Base-by-base conservation (phyloP, 2,888 invertebrate genomes). In the Agapetus fuscipes region DNA sequence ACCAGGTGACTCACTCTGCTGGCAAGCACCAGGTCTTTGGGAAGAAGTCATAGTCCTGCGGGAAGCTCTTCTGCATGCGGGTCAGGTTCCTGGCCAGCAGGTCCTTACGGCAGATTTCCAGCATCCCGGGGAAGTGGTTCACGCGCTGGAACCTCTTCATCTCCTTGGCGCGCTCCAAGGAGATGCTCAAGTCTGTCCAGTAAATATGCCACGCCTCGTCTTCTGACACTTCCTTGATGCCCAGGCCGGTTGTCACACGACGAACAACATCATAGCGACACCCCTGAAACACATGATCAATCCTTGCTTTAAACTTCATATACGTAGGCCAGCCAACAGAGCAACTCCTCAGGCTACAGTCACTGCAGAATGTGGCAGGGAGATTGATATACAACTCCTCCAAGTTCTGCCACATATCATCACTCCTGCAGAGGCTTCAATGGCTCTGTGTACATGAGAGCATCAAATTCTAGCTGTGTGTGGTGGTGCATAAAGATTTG, bases 1-100 rank as follows among this genome's bases (percentile, higher is more conserved):
- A 14, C 10, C 17, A 30, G 6, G 6, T 17, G 12, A 69, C 79
- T 75, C 66, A 86, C 86, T 91, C 90, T 13, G 89, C 84, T 16
- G 94, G 93, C 49, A 94, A 74, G 60, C 89, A 87, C 91, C 93
- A 94, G 6, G 91, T 89, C 66, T 85, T 88, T 1, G 94, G 93
- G 58, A 89, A 93, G 57, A 93, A 87, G 56, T 83, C 85, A 59
- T 91, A 94, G 48, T 93, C 91, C 52, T 81, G 81, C 0, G 91
- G 89, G 60, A 87, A 93, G 39, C 86, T 66, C 60, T 86, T 83
- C 45, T 81, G 72, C 91, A 93, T 91, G 50, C 90, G 74, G 59
- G 88, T 91, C 44, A 94, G 71, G 62, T 94, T 93, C 41, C 90
- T 72, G 2, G 91, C 89, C 16, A 94, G 65, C 36, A 89, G 65